A percentile compares a stretch with the other conserved stretches of the same genome.
These are phyloP conservation scores for Porites cylindrica DNA, from an alignment of 92 coral and sea anemone genomes.

Conservation along the genomic window DNA sequence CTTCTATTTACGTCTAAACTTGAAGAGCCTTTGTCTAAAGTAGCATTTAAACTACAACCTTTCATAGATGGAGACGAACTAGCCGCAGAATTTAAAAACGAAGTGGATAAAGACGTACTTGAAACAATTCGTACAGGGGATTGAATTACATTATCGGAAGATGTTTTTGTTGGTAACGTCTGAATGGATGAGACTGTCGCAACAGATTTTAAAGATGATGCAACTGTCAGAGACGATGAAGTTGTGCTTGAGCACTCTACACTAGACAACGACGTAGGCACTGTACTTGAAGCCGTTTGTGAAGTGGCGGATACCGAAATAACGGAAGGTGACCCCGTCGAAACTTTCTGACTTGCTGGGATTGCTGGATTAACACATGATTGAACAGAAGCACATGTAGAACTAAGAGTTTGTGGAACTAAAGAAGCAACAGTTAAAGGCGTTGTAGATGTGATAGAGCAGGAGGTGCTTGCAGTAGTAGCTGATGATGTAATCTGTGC, in stretches of 20 bases:
- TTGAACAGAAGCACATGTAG: neutral
- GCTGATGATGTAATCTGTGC: neutral
- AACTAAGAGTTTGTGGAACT: constrained; percentile 3
- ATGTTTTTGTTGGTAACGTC: neutral
- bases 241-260: neutral
- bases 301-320: neutral
- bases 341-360: constrained; percentile 3
- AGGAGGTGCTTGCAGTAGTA: neutral
- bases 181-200: neutral
- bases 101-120: constrained; percentile 8
- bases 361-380: neutral
- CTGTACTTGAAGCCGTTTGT: neutral
- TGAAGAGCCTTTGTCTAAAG: neutral
- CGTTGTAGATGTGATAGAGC: neutral
- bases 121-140: neutral
- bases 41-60: neutral
- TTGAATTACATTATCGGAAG: neutral
- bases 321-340: neutral
- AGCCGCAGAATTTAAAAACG: neutral
- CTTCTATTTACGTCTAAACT: neutral
- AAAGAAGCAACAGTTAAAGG: neutral
- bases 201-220: neutral
- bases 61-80: neutral
- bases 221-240: neutral
- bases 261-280: neutral